Evolutionary conservation across 2,113 vertebrate species (phyloP).

Genomic region (Melanotaenia duboulayi): DNA sequence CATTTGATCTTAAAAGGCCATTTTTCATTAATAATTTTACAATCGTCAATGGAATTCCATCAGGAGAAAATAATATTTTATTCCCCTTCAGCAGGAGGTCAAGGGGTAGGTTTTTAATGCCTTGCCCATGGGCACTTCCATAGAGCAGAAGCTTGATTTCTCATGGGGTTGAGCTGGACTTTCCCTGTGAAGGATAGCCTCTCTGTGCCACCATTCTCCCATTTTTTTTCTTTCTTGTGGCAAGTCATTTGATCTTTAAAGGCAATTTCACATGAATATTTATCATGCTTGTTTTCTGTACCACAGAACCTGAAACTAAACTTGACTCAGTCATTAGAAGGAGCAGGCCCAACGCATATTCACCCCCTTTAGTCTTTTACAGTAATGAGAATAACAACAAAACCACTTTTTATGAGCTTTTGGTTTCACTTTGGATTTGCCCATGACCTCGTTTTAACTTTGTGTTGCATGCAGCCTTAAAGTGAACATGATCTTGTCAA

Average conservation of each 20-base stretch:
- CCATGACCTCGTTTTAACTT: conserved; percentile 23
- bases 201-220: neutral
- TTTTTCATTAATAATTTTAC: conserved; percentile 66
- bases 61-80: conserved; percentile 21
- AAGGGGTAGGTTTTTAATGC: conserved; percentile 18
- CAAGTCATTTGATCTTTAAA: conserved; percentile 62
- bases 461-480: conserved; percentile 26
- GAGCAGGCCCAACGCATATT: neutral
- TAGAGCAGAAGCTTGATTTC: conserved; percentile 38
- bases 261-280: conserved; percentile 64
- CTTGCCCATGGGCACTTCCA: conserved; percentile 33
- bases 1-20: conserved; percentile 65
- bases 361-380: conserved; percentile 21
- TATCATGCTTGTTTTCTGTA: conserved; percentile 39
- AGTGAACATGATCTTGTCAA: conserved; percentile 51
- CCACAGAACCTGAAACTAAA: conserved; percentile 43
- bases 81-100: conserved; percentile 37
- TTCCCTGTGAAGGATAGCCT: conserved; percentile 23
- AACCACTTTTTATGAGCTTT: conserved; percentile 32
- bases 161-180: conserved; percentile 29
- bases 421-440: conserved; percentile 43
- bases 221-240: neutral
- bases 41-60: conserved; percentile 20
- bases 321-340: conserved; percentile 46
- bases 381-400: conserved; percentile 43